Base-by-base conservation (phyloP, 1,140 invertebrate species). In the Apis laboriosa region DNA sequence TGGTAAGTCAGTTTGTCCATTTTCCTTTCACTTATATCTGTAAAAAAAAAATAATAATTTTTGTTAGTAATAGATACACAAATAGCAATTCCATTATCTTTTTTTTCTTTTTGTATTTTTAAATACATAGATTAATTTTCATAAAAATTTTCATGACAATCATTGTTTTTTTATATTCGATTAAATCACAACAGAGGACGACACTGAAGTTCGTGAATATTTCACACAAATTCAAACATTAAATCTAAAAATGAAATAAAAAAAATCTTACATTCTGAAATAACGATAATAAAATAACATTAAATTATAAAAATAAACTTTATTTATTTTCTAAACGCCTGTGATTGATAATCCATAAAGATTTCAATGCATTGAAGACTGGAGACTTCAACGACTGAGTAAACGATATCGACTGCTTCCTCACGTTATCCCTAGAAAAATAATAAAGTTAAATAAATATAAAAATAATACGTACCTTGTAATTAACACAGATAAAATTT, bases 1-100 rank as follows among this genome's bases (percentile, higher is more conserved):
- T 55, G 92, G 92, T 93, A 86, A 92, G 91, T 71, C 17, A 84
- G 77, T 49, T 24, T 56, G 1, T 51, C 58, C 24, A 43, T 43
- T 79, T 84, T 21, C 19, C 28, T 13, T 13, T 64, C 4, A 55
- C 3, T 17, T 55, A 5, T 21, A n/a, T 24, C 15, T n/a, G 8
- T n/a, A 19, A 8, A 15, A 58, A 77, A 21, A 53, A 7, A 21
- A 49, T 19, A 15, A 11, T 17, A 43, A 43, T 34, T 34, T 43
- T 3, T 7, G 34, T 43, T 7, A 43, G 4, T 43, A 43, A 43
- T 43, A 43, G 34, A 43, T 43, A 43, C 34, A 43, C 34, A 43
- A 43, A 43, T 4, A 43, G 34, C 34, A 43, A 43, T 43, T 43
- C 34, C 34, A 43, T 43, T 43, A 43, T 7, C 34, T 43, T 43